Evolutionary conservation across 2,113 vertebrate genomes (phyloP), one percentile per base, ranked within the genome.

Genomic region (Crocuta crocuta): DNA sequence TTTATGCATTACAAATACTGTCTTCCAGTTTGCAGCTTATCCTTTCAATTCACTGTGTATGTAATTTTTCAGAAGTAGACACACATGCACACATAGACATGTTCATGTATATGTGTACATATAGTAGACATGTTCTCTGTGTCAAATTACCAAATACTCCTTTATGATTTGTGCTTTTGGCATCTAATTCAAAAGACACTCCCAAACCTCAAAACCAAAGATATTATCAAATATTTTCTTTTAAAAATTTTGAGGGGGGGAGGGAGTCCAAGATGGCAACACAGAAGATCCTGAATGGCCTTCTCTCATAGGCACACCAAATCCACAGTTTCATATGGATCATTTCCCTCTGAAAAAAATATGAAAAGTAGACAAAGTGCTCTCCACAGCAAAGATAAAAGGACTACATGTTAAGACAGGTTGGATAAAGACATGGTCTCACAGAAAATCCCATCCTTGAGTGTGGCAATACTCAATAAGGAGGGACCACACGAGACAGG

Each of bases 191-290:
- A 94, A 91, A 66, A 31, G 10, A 83, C 10, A 53, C 13, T 83
- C 90, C n/a, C 68, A 90, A 96, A 93, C 19, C 63, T 76, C 85
- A 95, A 90, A 89, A 17, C n/a, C 73, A 89, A 85, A 92, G 4
- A 86, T 89, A 81, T 45, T 86, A 53, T 93, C 66, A 93, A 89
- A 39, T 35, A 68, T 85, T 85, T 84, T 65, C 76, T 84, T 84
- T 79, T 55, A 66, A 89, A 92, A n/a, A 11, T 58, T 83, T 89
- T 73, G 12, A 9, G 23, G 28, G 73, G 23, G 0, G 19, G 11
- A 6, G 78, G 10, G 5, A 7, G 28, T 9, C 28, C 71, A 76
- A 78, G 21, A 89, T 7, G 19, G 19, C n/a, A 50, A 33, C 43
- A 33, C 6, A 65, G 39, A 78, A 74, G 71, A 61, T 45, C 31